phyloP scores from a whole-genome alignment of 2,113 vertebrate genomes.

The Geococcyx californianus region DNA sequence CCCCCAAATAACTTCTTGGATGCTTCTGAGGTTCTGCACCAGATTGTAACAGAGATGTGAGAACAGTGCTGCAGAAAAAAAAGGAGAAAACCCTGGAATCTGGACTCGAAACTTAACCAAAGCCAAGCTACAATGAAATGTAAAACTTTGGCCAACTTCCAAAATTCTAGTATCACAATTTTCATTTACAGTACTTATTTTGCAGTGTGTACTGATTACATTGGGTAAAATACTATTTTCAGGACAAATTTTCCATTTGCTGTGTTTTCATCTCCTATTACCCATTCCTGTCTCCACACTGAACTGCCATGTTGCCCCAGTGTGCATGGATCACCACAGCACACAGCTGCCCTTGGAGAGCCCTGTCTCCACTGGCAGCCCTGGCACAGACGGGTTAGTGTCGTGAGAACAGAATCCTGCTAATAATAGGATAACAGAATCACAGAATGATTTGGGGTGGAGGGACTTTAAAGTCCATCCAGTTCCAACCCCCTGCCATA shows the following conservation, averaged over 20 bases:
- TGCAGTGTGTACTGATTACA: neutral
- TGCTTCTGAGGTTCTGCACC: neutral
- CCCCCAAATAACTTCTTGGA: conserved; percentile 28
- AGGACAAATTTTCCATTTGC: neutral
- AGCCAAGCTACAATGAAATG: conserved; percentile 9
- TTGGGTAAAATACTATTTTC: neutral
- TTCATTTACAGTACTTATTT: neutral
- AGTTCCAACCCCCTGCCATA: too few relatives aligned
- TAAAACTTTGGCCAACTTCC: conserved; percentile 16
- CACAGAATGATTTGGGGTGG: too few relatives aligned
- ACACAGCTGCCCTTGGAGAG: neutral
- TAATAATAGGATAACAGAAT: too few relatives aligned
- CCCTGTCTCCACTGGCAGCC: accelerated
- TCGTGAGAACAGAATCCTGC: neutral
- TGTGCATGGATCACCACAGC: neutral
- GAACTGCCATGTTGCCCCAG: accelerated
- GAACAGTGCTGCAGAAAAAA: neutral
- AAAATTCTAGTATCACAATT: neutral
- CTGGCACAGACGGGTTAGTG: neutral
- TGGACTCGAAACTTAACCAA: neutral
- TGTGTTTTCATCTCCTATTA: neutral
- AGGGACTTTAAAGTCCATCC: too few relatives aligned
- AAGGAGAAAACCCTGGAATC: neutral
- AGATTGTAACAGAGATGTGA: conserved; percentile 18
- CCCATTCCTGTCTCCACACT: neutral